Conservation (phyloP, 2,797 vertebrate species). For the Sibirionetta formosa region DNA sequence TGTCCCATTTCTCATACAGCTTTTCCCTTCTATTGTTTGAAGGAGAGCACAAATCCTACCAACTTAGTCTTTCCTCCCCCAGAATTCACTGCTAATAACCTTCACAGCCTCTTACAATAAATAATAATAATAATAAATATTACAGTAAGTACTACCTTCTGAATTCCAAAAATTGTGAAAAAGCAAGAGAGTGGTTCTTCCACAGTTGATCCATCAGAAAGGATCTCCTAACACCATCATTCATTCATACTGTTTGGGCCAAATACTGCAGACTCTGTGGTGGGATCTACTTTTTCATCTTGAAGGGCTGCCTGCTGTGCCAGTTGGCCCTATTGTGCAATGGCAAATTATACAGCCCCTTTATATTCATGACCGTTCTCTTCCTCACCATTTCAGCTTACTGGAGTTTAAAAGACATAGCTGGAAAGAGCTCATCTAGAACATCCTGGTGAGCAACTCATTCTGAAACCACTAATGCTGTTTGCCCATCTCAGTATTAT, state of each 20-base stretch:
- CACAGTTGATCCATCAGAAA: not conserved
- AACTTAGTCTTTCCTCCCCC: not conserved
- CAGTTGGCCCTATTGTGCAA: not conserved
- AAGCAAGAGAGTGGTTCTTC: not conserved
- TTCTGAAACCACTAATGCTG: not conserved
- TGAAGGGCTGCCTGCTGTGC: not conserved
- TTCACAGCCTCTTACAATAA: not conserved
- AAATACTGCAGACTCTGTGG: not conserved
- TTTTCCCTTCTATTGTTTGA: not conserved
- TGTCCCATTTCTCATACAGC: not conserved
- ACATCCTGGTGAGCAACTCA: not conserved
- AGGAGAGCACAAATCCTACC: not conserved
- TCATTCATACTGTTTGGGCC: not conserved
- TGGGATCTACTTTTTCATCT: constrained; percentile 10
- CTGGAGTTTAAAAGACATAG: constrained; percentile 31
- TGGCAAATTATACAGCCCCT: not conserved
- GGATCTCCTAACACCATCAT: not conserved
- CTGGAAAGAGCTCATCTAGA: constrained; percentile 27
- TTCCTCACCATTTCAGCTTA: not conserved
- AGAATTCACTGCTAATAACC: not conserved
- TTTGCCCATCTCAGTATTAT: not conserved
- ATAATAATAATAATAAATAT: too few relatives aligned
- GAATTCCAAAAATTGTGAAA: not conserved
- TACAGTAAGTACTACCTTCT: not conserved
- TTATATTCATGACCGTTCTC: not conserved